Evolutionary conservation across 2,113 vertebrate genomes (phyloP), one percentile per base, ranked within the genome.

Genomic region (Actinemys pallida): DNA sequence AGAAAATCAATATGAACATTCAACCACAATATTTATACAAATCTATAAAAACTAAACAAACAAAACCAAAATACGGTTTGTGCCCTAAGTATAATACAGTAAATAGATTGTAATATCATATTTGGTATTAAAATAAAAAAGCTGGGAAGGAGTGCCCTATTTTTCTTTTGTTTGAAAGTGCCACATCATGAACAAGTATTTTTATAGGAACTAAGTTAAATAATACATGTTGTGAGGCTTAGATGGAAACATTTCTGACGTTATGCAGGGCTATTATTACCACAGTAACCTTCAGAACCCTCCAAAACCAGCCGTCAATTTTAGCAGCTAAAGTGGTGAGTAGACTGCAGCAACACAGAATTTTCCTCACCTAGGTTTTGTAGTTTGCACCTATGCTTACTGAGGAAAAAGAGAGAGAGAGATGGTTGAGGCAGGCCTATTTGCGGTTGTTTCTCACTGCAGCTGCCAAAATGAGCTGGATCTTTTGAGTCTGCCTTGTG

Each of bases 391-490:
- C 53, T 85, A 0, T 1, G 22, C 25, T 86, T 42, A 42, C 31
- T 3, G 20, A 88, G 62, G 82, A 81, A 10, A 79, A 93, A 6
- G 50, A 20, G 10, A 75, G 22, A 0, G 0, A 1, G 79, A 90
- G 29, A 87, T 82, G 52, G 83, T 83, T 72, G n/a, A 19, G 2
- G 24, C 75, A 75, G n/a, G n/a, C 35, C 47, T 39, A 3, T 72
- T 87, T 57, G 88, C 87, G 90, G 27, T 3, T 76, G 53, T 2
- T 5, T 57, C 39, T 81, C 47, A 80, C 83, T 31, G 72, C 59
- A 69, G 16, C 80, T 65, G 39, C 10, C 1, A 0, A 0, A 85
- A 14, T 0, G 1, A 8, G 6, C 72, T 6, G 29, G 69, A 17
- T 42, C 39, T 65, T 85, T 50, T 65, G 75, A 31, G 4, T 79